Conservation (phyloP, 2,113 vertebrate genomes). For the Odobenus rosmarus region DNA sequence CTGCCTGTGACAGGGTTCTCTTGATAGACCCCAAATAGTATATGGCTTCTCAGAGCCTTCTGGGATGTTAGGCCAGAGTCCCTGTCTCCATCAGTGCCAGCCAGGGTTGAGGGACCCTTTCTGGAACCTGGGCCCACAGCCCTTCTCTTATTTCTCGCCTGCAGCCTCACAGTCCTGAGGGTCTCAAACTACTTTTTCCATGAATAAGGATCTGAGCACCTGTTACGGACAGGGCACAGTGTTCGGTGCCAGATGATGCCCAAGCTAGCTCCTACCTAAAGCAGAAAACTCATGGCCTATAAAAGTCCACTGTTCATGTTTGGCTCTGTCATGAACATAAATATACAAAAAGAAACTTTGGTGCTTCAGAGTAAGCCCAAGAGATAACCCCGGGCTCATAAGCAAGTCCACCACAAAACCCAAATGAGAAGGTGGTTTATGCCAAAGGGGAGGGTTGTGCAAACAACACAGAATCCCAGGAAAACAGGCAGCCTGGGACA, state of each 20-base stretch:
- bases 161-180: not conserved
- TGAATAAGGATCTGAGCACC: not conserved
- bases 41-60: not conserved
- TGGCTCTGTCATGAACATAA: not conserved
- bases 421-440: not conserved
- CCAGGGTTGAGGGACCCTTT: not conserved
- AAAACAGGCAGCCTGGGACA: not conserved
- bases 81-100: not conserved
- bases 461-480: not conserved
- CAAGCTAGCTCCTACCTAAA: not conserved
- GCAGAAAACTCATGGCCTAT: not conserved
- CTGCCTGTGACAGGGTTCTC: not conserved
- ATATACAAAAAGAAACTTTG: not conserved
- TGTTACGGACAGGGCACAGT: not conserved
- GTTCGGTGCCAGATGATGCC: not conserved
- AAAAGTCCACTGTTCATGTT: not conserved
- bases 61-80: not conserved
- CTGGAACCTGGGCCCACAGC: not conserved
- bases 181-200: not conserved
- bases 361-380: not conserved
- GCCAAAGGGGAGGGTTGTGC: not conserved
- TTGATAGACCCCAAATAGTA: not conserved
- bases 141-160: not conserved
- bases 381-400: not conserved
- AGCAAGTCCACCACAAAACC: constrained; percentile 6